A percentile compares a stretch with the other conserved stretches of the same genome.
phyloP scores from a whole-genome alignment of 2,797 vertebrate species.

The Helicolenus hilgendorfi region DNA sequence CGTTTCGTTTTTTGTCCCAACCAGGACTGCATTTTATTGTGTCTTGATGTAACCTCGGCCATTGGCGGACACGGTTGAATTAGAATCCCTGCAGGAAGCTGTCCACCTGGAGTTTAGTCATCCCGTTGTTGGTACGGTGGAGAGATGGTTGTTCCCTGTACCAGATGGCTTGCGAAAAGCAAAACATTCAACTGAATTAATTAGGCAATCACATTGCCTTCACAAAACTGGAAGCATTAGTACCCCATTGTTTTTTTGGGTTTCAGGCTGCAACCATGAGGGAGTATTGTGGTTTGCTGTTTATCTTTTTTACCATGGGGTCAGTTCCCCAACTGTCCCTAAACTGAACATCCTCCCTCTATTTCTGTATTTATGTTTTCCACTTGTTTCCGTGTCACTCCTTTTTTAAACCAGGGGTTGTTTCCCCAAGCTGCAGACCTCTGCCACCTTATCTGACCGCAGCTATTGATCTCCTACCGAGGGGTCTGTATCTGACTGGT shows the following conservation, averaged over 20 bases:
- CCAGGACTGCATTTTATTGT: neutral
- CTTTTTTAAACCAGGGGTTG: conserved; percentile 32
- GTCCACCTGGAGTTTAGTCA: neutral
- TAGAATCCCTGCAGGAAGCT: neutral
- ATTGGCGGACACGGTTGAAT: neutral
- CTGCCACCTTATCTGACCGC: conserved; percentile 47
- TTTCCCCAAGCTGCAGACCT: conserved; percentile 40
- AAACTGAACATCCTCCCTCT: neutral
- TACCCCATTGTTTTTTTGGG: neutral
- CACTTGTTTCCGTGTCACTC: neutral
- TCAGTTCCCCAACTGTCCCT: neutral
- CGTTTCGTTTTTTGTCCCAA: neutral
- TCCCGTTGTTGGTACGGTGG: neutral
- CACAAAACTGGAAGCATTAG: neutral
- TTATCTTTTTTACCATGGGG: neutral
- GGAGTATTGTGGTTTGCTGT: neutral
- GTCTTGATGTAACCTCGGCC: neutral
- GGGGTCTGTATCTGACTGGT: conserved; percentile 15
- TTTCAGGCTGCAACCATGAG: neutral
- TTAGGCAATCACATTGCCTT: neutral
- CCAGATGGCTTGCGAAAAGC: neutral
- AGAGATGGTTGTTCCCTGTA: neutral
- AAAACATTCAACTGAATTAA: neutral
- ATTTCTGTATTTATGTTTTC: neutral
- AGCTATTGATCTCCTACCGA: conserved; percentile 59